Conservation (phyloP, 2,888 invertebrate species). For the Drosophila colorata region DNA sequence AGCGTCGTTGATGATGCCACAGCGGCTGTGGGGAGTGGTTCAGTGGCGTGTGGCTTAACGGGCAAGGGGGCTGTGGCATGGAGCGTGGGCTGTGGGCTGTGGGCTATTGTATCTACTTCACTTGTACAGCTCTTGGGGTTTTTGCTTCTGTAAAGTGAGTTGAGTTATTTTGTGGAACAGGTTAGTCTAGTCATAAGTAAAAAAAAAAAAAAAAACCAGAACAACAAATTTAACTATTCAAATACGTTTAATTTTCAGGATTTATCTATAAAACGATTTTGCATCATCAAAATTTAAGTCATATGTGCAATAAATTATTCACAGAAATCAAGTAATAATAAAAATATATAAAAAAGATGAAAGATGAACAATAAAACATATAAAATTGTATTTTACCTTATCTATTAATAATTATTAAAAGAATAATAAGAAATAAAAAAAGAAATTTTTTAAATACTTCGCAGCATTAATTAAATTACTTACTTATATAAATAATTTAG, state of each 20-base stretch:
- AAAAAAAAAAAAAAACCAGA: background rate
- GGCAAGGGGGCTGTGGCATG: background rate
- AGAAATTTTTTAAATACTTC: no score
- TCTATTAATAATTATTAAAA: no score
- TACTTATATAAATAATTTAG: no score
- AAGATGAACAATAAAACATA: no score
- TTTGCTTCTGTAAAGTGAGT: constrained; percentile 6
- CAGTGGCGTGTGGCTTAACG: constrained; percentile 37
- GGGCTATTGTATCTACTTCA: constrained; percentile 5
- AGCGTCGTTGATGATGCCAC: constrained; percentile 68
- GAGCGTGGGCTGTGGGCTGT: background rate
- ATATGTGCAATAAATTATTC: no score
- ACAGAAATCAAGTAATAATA: no score
- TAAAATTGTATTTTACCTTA: no score
- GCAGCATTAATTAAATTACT: no score
- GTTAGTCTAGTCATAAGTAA: constrained; percentile 4
- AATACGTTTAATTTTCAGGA: background rate
- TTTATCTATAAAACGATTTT: no score
- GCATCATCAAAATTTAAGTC: background rate
- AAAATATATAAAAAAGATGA: no score
- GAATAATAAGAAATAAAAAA: no score
- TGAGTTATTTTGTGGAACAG: constrained; percentile 34
- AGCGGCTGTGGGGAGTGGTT: constrained; percentile 6
- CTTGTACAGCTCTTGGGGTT: constrained; percentile 10
- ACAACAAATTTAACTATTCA: background rate